Evolutionary conservation across 2,113 vertebrate genomes (phyloP).

Genomic region (Perca flavescens): DNA sequence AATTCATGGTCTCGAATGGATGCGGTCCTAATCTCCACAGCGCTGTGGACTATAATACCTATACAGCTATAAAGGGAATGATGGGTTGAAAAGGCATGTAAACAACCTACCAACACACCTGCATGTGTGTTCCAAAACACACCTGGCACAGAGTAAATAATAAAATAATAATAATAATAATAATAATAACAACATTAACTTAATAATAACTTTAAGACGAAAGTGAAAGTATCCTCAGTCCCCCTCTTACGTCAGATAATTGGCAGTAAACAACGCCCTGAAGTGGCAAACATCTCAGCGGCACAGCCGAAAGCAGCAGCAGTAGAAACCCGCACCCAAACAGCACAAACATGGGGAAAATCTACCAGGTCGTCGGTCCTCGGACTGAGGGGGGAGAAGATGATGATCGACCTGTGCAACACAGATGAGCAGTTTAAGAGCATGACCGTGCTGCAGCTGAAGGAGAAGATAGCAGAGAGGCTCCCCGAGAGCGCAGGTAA

Average conservation of each 20-base stretch:
- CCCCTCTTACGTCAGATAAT: neutral
- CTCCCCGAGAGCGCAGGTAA: slow-evolving; percentile 21
- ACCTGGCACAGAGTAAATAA: too few relatives aligned
- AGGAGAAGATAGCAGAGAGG: slow-evolving; percentile 57
- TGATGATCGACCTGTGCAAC: slow-evolving; percentile 70
- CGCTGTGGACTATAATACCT: too few relatives aligned
- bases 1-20: too few relatives aligned
- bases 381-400: slow-evolving; percentile 65
- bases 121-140: too few relatives aligned
- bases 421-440: slow-evolving; percentile 68
- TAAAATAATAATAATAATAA: too few relatives aligned
- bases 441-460: slow-evolving; percentile 73
- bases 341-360: slow-evolving; percentile 58
- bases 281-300: accelerated
- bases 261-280: neutral
- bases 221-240: slow-evolving; percentile 4
- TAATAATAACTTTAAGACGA: neutral
- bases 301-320: accelerated
- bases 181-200: too few relatives aligned
- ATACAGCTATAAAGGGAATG: too few relatives aligned
- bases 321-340: accelerated
- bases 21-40: too few relatives aligned
- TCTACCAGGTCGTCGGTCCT: slow-evolving; percentile 67
- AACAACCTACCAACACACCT: neutral
- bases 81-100: neutral